Evolutionary conservation across 2,797 vertebrate species (phyloP).

Genomic region (Mycteria americana): DNA sequence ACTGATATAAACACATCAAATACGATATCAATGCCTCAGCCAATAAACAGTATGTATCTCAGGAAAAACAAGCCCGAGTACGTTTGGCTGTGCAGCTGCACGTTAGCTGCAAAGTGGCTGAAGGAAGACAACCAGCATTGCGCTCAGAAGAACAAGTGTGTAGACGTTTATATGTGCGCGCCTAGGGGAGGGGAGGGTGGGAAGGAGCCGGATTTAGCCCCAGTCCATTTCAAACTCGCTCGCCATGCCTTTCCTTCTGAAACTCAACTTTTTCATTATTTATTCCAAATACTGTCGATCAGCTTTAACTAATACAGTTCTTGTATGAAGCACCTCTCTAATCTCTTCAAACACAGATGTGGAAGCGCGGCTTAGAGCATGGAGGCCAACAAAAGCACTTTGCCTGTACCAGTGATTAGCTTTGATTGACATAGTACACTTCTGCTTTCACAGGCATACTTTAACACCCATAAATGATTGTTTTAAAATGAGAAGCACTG

Average conservation of each 20-base stretch:
- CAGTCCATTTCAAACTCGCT: constrained; percentile 49
- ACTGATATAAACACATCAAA: constrained; percentile 61
- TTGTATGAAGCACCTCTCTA: constrained; percentile 82
- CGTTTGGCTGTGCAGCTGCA: background rate
- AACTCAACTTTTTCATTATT: constrained; percentile 74
- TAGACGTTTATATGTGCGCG: background rate
- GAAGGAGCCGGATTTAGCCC: constrained; percentile 7
- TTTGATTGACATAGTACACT: constrained; percentile 81
- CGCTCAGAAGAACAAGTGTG: constrained; percentile 21
- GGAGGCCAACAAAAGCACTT: constrained; percentile 80
- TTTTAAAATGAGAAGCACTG: constrained; percentile 74
- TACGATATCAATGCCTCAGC: background rate
- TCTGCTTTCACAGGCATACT: constrained; percentile 75
- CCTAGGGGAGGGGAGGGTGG: background rate
- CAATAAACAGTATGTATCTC: constrained; percentile 11
- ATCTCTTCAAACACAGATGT: constrained; percentile 85
- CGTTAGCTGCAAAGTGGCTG: background rate
- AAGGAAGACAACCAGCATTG: background rate
- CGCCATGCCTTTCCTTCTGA: constrained; percentile 66
- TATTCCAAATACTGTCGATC: constrained; percentile 81
- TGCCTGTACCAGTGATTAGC: constrained; percentile 81
- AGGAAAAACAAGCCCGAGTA: background rate
- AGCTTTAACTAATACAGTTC: constrained; percentile 82
- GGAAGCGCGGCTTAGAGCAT: constrained; percentile 78
- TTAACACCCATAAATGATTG: constrained; percentile 76